Percentiles rank a stretch among this genome's conserved stretches.
Evolutionary conservation across 2,888 invertebrate species (phyloP).

Genomic region (Caenorhabditis parvicauda): DNA sequence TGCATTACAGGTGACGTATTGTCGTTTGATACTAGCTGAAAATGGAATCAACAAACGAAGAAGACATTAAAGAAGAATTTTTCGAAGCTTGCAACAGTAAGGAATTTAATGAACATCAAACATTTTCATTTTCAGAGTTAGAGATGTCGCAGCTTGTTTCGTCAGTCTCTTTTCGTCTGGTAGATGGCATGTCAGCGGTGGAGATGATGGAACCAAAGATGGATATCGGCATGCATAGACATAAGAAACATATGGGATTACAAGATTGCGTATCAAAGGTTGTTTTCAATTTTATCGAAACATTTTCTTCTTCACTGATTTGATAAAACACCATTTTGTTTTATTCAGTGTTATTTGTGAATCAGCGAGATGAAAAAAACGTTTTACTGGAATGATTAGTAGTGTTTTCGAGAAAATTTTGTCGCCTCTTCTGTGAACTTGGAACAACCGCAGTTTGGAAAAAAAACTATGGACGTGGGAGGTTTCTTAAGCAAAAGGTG

Average conservation of each 20-base stretch:
- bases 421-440: too few species aligned
- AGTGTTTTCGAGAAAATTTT: too few species aligned
- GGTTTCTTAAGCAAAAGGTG: too few species aligned
- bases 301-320: too few species aligned
- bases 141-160: constrained; percentile 27
- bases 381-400: too few species aligned
- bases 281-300: too few species aligned
- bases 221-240: constrained; percentile 95
- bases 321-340: too few species aligned
- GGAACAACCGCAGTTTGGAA: too few species aligned
- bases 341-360: too few species aligned
- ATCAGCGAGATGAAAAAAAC: too few species aligned
- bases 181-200: constrained; percentile 98
- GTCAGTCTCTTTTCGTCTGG: constrained; percentile 67
- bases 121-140: constrained; percentile 25
- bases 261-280: neutral
- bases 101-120: constrained; percentile 2
- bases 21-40: too few species aligned
- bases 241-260: neutral
- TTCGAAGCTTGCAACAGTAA: constrained; percentile 19
- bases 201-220: constrained; percentile 99
- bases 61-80: constrained; percentile 11
- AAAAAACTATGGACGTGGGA: too few species aligned
- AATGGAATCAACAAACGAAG: neutral
- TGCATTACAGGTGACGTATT: neutral